Evolutionary conservation across 2,888 invertebrate species (phyloP), one percentile per base, ranked within the genome.

Genomic region (Megastigmus dorsalis): DNA sequence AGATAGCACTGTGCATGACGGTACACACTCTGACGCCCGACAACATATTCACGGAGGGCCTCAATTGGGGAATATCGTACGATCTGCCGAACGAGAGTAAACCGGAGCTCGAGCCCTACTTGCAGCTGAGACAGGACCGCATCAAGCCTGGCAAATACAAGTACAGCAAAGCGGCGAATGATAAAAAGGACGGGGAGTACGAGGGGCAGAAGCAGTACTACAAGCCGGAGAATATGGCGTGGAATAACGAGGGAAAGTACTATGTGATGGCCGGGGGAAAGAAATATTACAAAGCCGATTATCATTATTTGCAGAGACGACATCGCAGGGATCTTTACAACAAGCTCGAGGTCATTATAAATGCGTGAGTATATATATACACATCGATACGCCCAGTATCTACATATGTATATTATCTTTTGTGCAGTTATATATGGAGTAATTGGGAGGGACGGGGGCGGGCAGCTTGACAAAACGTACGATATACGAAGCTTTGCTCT

Each of bases 11-110:
- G 26, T 93, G 93, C 79, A 82, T 92, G 88, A 92, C 92, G 28
- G 89, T 92, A 48, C 83, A 86, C 76, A 87, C 88, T 3, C 65
- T 88, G 73, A 84, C 87, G 0, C 80, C 84, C 7, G 88, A 87
- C 77, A 81, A 85, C 2, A 91, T 91, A 59, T 91, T 92, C 80
- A 91, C 92, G 9, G 92, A 92, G 82, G 92, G 92, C 0, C 84
- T 93, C 15, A 93, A 93, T 85, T 93, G 93, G 93, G 93, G 93
- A 54, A 91, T 93, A 41, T 92, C 93, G 0, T 93, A 93, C 63
- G 89, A 90, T 67, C 77, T 89, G 36, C 88, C 89, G 2, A 89
- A 89, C 80, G 88, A 88, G 73, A 88, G 84, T 67, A 87, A 85
- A 66, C 83, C 87, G 13, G 85, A 83, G 23, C 79, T 87, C 6